Conservation (phyloP, 2,797 vertebrate species). For the Enteromius paludinosus region DNA sequence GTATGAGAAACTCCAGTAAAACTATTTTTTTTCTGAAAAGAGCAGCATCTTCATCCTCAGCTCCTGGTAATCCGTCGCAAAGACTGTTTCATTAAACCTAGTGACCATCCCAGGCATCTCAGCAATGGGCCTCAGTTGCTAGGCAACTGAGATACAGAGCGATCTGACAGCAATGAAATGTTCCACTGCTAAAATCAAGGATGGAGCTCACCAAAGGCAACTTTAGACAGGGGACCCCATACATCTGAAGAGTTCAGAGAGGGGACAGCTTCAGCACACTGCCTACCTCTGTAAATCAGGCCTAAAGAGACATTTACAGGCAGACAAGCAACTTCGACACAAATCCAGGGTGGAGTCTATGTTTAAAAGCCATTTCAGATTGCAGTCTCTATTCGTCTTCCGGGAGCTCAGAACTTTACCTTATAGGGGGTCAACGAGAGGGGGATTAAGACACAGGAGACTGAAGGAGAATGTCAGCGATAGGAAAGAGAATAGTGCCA, state of each 20-base stretch:
- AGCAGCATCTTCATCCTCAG: constrained; percentile 28
- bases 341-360: constrained; percentile 21
- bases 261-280: constrained; percentile 17
- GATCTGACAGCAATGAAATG: constrained; percentile 56
- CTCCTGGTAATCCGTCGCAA: constrained; percentile 25
- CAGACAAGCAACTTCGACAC: constrained; percentile 23
- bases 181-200: constrained; percentile 57
- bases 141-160: constrained; percentile 57
- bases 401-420: constrained; percentile 24
- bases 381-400: constrained; percentile 31
- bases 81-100: constrained; percentile 48
- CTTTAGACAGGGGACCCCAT: constrained; percentile 25
- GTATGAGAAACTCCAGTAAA: background rate
- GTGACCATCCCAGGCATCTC: constrained; percentile 50
- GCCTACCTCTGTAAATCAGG: constrained; percentile 34
- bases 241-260: constrained; percentile 43
- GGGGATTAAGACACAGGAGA: constrained; percentile 8
- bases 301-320: constrained; percentile 27
- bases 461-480: constrained; percentile 16
- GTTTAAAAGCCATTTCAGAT: constrained; percentile 38
- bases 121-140: constrained; percentile 59
- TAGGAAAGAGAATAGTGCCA: constrained; percentile 20
- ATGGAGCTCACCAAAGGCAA: constrained; percentile 42
- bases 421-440: constrained; percentile 36
- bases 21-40: background rate